Conservation (phyloP, 2,797 vertebrate species). For the Rhinella marina region DNA sequence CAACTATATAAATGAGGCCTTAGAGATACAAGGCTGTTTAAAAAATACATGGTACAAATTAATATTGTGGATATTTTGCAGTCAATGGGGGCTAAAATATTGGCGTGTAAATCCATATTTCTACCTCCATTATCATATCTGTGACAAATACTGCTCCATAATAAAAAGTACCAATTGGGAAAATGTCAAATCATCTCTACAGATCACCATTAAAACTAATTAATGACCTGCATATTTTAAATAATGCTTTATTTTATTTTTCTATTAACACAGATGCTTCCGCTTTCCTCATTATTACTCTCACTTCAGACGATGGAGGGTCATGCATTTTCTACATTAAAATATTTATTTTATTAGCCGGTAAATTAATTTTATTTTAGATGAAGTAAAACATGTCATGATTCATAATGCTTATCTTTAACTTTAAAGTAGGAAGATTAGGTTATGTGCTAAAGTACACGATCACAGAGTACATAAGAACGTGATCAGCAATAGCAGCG, state of each 20-base stretch:
- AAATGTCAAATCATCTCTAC: neutral
- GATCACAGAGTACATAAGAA: slow-evolving; percentile 10
- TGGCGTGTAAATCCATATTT: no score
- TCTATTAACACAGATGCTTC: neutral
- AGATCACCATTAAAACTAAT: neutral
- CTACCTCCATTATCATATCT: neutral
- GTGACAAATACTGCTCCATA: neutral
- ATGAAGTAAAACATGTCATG: slow-evolving; percentile 3
- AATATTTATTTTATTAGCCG: neutral
- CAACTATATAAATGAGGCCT: no score
- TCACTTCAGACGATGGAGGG: neutral
- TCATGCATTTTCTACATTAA: neutral
- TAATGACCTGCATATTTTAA: neutral
- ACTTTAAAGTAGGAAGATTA: neutral
- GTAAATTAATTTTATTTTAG: neutral
- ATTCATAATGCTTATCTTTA: slow-evolving; percentile 21
- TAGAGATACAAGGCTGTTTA: no score
- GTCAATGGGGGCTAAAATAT: no score
- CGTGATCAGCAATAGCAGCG: slow-evolving; percentile 22
- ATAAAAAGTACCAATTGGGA: neutral
- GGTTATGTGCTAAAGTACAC: slow-evolving; percentile 17
- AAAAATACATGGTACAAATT: no score
- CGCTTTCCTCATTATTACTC: neutral
- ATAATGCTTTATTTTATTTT: neutral
- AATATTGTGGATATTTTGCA: no score